Evolutionary conservation across 2,797 vertebrate genomes (phyloP).

Genomic region (Manis crassicaudata): DNA sequence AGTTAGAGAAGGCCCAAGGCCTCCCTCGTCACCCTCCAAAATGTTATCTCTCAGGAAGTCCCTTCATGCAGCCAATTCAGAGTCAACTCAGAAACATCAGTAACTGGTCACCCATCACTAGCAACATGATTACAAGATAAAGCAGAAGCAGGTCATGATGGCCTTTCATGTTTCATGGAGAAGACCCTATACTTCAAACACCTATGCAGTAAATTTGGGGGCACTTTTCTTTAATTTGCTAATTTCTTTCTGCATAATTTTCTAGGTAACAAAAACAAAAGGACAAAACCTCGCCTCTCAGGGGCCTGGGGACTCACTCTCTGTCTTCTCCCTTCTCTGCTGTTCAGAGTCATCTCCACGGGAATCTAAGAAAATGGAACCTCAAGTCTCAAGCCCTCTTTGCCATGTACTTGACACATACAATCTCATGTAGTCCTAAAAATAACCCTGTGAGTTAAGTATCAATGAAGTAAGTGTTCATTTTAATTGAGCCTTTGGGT

Average conservation of each 20-base stretch:
- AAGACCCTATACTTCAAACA: not conserved
- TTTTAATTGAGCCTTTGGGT: not conserved
- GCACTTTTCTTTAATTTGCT: conserved; percentile 19
- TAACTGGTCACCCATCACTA: not conserved
- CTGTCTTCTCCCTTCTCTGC: not conserved
- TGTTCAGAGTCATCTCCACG: not conserved
- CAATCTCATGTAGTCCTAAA: conserved; percentile 47
- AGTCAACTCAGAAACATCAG: conserved; percentile 14
- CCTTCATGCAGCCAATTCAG: not conserved
- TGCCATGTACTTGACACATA: not conserved
- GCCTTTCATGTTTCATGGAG: not conserved
- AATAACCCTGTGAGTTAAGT: not conserved
- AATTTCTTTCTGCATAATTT: conserved; percentile 27
- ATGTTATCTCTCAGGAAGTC: conserved; percentile 26
- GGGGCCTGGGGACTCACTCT: not conserved
- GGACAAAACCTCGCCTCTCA: not conserved
- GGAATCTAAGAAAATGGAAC: conserved; percentile 48
- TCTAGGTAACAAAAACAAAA: conserved; percentile 43
- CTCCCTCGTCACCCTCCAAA: not conserved
- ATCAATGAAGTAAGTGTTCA: not conserved
- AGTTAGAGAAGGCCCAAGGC: not conserved
- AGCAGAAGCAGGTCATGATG: not conserved
- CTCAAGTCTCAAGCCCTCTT: not conserved
- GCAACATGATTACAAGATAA: conserved; percentile 4
- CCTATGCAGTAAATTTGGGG: not conserved